Base-by-base conservation (phyloP, 1,140 invertebrate species). In the Drosophila takahashii region DNA sequence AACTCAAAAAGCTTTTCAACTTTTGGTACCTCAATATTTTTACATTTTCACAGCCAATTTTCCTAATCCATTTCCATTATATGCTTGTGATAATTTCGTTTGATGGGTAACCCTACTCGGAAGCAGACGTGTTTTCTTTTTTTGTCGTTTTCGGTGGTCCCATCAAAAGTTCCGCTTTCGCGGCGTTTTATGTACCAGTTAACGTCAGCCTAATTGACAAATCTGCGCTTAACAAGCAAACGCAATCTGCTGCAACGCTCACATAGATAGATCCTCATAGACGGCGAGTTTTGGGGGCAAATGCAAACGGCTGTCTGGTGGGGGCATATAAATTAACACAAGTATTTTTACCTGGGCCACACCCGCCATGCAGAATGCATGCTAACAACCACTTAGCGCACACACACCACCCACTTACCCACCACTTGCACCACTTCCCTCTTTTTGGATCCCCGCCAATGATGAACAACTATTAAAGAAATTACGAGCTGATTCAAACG, bases 381-480 rank as follows among this genome's bases (percentile, higher is more conserved):
- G 79, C 83, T 79, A 87, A 89, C 83, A 87, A 87, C 77, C 84
- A 89, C 76, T 87, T 89, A 89, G 67, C 60, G 54, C 64, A 62
- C 65, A 80, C 77, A 69, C 42, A 16, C 18, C 77, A 41, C 53
- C 58, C 45, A 18, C 37, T 37, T 37, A 11, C 26, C 54, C 44
- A 60, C 34, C 32, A 15, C 11, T 11, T 0, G 10, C 29, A 10
- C 0, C 45, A 16, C 7, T n/a, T 15, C 37, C 11, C 22, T 57
- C 3, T 13, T 13, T 18, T 13, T n/a, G 50, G 50, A 41, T 13
- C 57, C 29, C 51, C 65, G 44, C 61, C 61, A 60, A 57, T 85
- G 81, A 77, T 66, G 81, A 85, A 79, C 59, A 77, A 79, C 83
- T 87, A 89, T 87, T 87, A 77, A 87, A 87, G 83, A 87, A 87